Percentiles rank a stretch among this genome's conserved stretches.
phyloP scores from a whole-genome alignment of 2,797 vertebrate genomes.

The Myotis pilosus region DNA sequence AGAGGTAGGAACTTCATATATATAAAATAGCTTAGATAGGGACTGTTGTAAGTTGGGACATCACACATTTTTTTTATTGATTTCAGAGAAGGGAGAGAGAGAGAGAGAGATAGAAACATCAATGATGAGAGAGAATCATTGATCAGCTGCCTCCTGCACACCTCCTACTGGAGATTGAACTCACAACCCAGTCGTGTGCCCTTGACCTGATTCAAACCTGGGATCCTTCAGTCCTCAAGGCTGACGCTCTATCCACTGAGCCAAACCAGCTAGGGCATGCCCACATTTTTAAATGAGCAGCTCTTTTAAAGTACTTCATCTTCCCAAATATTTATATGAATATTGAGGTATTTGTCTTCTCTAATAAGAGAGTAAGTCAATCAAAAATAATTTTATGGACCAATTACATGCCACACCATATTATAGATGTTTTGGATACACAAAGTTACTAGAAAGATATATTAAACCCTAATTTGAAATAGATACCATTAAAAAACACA shows the following conservation, averaged over 20 bases:
- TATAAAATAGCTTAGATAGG: not conserved
- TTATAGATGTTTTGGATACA: not conserved
- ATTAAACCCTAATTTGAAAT: not conserved
- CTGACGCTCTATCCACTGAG: too few relatives aligned
- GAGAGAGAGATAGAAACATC: too few relatives aligned
- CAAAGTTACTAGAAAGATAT: not conserved
- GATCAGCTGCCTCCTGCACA: too few relatives aligned
- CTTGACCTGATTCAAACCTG: too few relatives aligned
- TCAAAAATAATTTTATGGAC: not conserved
- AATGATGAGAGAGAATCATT: too few relatives aligned
- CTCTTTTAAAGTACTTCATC: not conserved
- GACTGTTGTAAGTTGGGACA: not conserved
- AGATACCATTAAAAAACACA: not conserved
- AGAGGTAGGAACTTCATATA: not conserved
- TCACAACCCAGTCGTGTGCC: too few relatives aligned
- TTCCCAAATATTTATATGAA: not conserved
- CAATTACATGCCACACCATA: not conserved
- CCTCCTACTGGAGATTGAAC: too few relatives aligned
- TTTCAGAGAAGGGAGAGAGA: too few relatives aligned
- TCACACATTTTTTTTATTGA: not conserved
- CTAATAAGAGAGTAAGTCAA: not conserved
- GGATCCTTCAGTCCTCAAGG: too few relatives aligned
- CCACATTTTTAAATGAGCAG: not conserved
- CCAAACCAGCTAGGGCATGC: not conserved
- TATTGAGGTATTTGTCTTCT: not conserved